phyloP scores from a whole-genome alignment of 23 tunicate genomes.

The Oikopleura dioica region DNA sequence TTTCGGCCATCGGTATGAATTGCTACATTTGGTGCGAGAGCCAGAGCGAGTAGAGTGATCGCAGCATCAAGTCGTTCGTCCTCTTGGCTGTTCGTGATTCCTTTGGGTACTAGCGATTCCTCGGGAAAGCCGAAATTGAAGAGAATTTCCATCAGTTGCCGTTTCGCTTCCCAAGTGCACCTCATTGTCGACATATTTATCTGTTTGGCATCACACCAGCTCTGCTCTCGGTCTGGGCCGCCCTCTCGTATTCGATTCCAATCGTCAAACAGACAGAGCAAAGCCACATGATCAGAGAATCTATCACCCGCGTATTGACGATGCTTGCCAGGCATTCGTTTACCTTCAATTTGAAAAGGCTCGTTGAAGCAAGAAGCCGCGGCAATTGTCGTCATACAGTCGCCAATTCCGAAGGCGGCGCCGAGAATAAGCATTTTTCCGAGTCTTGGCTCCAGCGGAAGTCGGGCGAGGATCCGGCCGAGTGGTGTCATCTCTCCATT shows the following conservation, averaged over 20 bases:
- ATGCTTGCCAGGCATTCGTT: constrained; percentile 70
- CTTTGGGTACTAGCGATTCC: constrained; percentile 25
- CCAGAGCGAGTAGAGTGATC: constrained; percentile 48
- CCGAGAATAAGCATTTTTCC: constrained; percentile 78
- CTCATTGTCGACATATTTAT: constrained; percentile 32
- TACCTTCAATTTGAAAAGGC: constrained; percentile 79
- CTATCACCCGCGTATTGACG: constrained; percentile 64
- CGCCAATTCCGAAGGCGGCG: constrained; percentile 71
- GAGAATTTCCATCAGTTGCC: constrained; percentile 60
- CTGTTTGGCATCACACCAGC: constrained; percentile 54
- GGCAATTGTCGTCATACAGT: constrained; percentile 80
- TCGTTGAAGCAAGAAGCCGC: constrained; percentile 75
- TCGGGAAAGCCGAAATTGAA: constrained; percentile 92
- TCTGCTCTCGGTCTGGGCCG: constrained; percentile 41
- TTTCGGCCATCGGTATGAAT: constrained; percentile 70
- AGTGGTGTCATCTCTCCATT: constrained; percentile 70
- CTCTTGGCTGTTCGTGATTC: constrained; percentile 27
- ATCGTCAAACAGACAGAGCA: constrained; percentile 47
- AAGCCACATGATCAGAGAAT: constrained; percentile 70
- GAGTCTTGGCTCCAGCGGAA: constrained; percentile 63
- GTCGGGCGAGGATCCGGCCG: constrained; percentile 51
- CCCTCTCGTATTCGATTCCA: constrained; percentile 73
- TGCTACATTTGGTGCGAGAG: constrained; percentile 58
- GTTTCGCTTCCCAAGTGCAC: constrained; percentile 76
- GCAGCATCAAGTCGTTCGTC: constrained; percentile 41